Base-by-base conservation (phyloP, 2,888 invertebrate genomes). In the Trissonchulus latispiculum region DNA sequence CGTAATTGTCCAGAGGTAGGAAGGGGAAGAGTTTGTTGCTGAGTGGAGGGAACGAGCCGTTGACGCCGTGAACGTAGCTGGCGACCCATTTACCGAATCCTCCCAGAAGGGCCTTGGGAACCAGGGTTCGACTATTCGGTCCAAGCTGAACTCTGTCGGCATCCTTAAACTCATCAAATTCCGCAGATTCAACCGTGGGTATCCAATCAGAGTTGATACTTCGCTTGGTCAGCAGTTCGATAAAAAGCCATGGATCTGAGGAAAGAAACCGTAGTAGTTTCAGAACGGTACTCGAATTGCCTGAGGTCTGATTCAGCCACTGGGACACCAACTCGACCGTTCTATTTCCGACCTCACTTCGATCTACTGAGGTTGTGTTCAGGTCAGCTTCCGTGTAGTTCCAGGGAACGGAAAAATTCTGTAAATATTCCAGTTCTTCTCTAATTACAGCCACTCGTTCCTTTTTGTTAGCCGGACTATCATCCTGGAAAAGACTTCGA, bases 1-100 rank as follows among this genome's bases (percentile, higher is more conserved):
- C 3, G n/a, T 68, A 68, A 33, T 68, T 36, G 28, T 33, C 69
- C 36, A 36, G 36, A n/a, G 69, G 69, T 8, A 68, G 69, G n/a
- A 68, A 36, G 31, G 69, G 36, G 36, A 68, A 48, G 8, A 48
- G 48, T 48, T 48, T 48, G 23, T 23, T 48, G 48, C 48, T 48
- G 8, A 48, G 48, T 8, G 48, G 48, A 15, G 48, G 48, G 48
- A 48, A 48, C 8, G 48, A 48, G 48, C 23, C 23, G 23, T 48
- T 48, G 8, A 15, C 48, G 8, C 48, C 8, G 8, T 23, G 48
- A 23, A 48, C 48, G 23, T 48, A 48, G 23, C 48, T 48, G 8
- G 48, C 48, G 8, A 48, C 23, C 48, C 48, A 48, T 48, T 48
- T 48, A 15, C 48, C 48, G 48, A 48, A 48, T 23, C 48, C 48